Percentiles rank a stretch among this genome's conserved stretches.
Conservation (phyloP, 1,140 invertebrate genomes). For the Dendrolimus kikuchii region DNA sequence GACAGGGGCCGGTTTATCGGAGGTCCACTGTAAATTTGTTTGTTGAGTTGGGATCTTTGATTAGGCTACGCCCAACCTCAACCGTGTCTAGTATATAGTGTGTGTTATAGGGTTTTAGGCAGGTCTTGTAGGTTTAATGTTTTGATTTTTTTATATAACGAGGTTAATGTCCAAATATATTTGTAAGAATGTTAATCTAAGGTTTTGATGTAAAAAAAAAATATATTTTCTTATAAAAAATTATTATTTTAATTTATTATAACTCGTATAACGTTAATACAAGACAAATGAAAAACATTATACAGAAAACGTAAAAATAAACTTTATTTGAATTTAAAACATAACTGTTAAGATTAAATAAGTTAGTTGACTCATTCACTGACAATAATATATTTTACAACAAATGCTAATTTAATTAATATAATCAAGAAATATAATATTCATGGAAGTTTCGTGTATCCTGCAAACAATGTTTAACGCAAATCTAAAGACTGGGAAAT, state of each 20-base stretch:
- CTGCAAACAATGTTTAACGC: too few relatives aligned
- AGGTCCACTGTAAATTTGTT: too few relatives aligned
- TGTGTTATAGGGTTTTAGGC: too few relatives aligned
- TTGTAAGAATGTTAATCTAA: not conserved
- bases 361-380: too few relatives aligned
- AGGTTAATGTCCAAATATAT: too few relatives aligned
- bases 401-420: slow-evolving; percentile 26
- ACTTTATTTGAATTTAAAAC: slow-evolving; percentile 54
- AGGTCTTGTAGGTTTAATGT: too few relatives aligned
- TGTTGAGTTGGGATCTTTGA: too few relatives aligned
- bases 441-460: not conserved
- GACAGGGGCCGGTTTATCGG: too few relatives aligned
- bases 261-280: slow-evolving; percentile 8
- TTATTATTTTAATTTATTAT: slow-evolving; percentile 6
- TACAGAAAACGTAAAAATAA: slow-evolving; percentile 60
- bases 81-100: too few relatives aligned
- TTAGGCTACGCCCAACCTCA: too few relatives aligned
- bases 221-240: slow-evolving; percentile 3
- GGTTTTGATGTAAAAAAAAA: slow-evolving; percentile 4
- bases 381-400: slow-evolving; percentile 22
- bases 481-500: too few relatives aligned
- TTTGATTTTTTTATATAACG: too few relatives aligned
- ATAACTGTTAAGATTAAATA: slow-evolving; percentile 21
- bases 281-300: slow-evolving; percentile 34
- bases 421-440: slow-evolving; percentile 33